phyloP scores from a whole-genome alignment of 2,113 vertebrate species.

The Odocoileus hemionus region DNA sequence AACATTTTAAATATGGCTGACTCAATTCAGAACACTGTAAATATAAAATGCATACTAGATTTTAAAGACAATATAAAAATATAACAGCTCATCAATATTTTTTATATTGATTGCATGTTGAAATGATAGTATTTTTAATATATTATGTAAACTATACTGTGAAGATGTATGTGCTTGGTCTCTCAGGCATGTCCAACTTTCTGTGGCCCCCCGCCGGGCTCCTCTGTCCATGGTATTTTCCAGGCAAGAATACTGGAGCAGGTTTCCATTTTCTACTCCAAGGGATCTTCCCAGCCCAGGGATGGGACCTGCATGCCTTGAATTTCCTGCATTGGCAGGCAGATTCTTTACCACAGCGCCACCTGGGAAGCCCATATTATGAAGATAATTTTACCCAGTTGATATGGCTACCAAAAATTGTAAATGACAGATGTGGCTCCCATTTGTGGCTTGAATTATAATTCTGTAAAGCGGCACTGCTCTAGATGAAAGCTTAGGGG shows the following conservation, averaged over 20 bases:
- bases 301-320: not conserved
- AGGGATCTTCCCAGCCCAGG: not conserved
- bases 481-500: not conserved
- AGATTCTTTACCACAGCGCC: not conserved
- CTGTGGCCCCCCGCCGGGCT: accelerated
- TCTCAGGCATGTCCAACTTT: not conserved
- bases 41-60: not conserved
- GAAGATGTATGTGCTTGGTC: not conserved
- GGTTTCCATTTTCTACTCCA: not conserved
- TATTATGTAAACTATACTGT: not conserved
- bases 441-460: not conserved
- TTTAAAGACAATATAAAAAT: not conserved
- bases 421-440: not conserved
- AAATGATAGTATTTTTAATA: not conserved
- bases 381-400: not conserved
- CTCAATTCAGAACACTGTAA: not conserved
- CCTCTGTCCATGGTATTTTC: not conserved
- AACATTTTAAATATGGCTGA: not conserved
- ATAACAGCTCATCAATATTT: not conserved
- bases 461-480: not conserved
- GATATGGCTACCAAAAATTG: not conserved
- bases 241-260: not conserved
- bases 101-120: not conserved
- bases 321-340: not conserved
- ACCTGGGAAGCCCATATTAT: not conserved